Base-by-base conservation (phyloP, 1,140 invertebrate genomes). In the Archivesica marissinica region DNA sequence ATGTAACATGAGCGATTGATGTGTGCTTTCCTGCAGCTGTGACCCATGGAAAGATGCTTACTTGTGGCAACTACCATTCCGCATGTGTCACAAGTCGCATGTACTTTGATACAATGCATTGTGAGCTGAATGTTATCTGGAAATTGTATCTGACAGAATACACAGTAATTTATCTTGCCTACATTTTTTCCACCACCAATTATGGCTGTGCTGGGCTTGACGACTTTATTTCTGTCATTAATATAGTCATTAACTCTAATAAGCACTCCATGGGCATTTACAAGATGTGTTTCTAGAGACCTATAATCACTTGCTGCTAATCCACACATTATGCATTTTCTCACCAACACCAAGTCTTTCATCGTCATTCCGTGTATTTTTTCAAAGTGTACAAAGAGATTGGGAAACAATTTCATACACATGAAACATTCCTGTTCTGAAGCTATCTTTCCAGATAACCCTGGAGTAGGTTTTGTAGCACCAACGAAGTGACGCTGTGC, bases 241-340 rank as follows among this genome's bases (percentile, higher is more conserved):
- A 86, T 81, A 79, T 82, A 75, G 35, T 85, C 87, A 64, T 30
- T 77, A 7, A 85, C 82, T 70, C 90, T 92, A n/a, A 92, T 90
- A 4, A 92, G 72, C 28, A 92, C 86, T 15, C 92, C 92, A 88
- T 93, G 92, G 23, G 82, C 52, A 28, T 86, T 76, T 20, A 88
- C 88, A 86, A 93, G 90, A 76, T 93, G 92, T 76, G 86, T 88
- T 59, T 92, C 92, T 1, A 90, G 77, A 17, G 89, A 87, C 47
- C 79, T 85, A 52, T 88, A 89, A 47, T 88, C 87, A 17, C 47
- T 75, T 39, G 88, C 89, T 17, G 87, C 78, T 17, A 74, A 86
- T 0, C 91, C 92, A 88, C 92, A 93, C 78, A 92, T 91, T 47
- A 93, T 93, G 75, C 92, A 93, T 80, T 89, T 90, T 17, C 86